Conservation (phyloP, 2,888 invertebrate genomes). For the Tipula vernalis region DNA sequence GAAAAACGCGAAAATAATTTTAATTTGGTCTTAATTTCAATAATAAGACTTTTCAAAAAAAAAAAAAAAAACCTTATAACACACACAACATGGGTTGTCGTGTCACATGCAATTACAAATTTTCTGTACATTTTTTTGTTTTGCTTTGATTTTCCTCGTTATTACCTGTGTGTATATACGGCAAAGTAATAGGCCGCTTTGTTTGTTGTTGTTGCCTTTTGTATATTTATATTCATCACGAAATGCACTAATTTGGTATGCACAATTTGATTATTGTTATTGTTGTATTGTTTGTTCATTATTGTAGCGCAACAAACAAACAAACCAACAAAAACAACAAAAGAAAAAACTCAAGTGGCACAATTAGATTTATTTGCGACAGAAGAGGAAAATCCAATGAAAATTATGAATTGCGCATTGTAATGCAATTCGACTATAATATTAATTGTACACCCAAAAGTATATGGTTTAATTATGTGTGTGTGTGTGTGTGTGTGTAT, state of each 20-base stretch:
- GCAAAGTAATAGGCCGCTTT: neutral
- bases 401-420: slow-evolving; percentile 6
- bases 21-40: neutral
- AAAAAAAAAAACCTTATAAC: neutral
- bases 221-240: neutral
- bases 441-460: neutral
- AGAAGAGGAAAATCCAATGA: neutral
- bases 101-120: slow-evolving; percentile 4
- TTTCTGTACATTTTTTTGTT: neutral
- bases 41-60: neutral
- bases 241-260: neutral
- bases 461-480: neutral
- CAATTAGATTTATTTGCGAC: neutral
- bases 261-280: neutral
- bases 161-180: neutral
- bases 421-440: neutral
- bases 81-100: neutral
- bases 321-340: neutral
- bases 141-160: neutral
- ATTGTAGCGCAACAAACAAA: neutral
- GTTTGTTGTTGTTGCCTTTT: neutral
- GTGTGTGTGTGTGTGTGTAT: neutral
- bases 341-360: neutral
- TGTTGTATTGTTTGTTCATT: neutral
- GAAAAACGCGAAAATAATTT: neutral